These are phyloP conservation scores for Bufotes viridis DNA, from an alignment of 2,797 vertebrate genomes.

Conservation along the genomic window DNA sequence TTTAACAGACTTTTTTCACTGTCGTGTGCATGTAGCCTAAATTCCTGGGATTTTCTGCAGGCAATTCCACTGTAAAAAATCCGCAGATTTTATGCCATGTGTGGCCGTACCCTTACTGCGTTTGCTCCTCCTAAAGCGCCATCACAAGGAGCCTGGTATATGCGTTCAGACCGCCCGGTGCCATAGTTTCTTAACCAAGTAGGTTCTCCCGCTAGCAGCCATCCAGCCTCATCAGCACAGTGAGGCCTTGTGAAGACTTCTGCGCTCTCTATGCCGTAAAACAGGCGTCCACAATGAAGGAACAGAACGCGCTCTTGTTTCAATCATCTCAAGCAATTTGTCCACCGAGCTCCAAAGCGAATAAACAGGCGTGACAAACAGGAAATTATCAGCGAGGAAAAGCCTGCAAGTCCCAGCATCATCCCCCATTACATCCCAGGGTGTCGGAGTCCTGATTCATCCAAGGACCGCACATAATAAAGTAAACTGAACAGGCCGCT, in stretches of 20 bases:
- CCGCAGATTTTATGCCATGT: no score
- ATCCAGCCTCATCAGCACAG: not conserved
- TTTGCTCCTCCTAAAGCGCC: not conserved
- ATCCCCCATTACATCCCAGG: not conserved
- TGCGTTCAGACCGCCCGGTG: not conserved
- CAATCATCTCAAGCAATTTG: not conserved
- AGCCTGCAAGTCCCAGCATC: not conserved
- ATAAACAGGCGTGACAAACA: constrained; percentile 6
- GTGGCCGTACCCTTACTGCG: no score
- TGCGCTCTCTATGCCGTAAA: not conserved
- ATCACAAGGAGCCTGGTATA: no score
- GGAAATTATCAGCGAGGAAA: constrained; percentile 13
- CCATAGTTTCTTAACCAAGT: not conserved
- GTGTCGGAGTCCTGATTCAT: not conserved
- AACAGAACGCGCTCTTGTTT: not conserved
- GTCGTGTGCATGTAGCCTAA: no score
- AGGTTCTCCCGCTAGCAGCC: not conserved
- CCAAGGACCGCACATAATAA: constrained; percentile 12
- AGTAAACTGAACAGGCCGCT: not conserved
- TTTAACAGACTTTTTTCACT: no score
- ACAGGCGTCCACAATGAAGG: not conserved
- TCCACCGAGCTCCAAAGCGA: not conserved
- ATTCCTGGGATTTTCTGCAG: no score
- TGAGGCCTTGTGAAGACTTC: not conserved
- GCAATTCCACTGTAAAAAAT: no score